Base-by-base conservation (phyloP, 2,797 vertebrate species). In the Gymnocypris eckloni region DNA sequence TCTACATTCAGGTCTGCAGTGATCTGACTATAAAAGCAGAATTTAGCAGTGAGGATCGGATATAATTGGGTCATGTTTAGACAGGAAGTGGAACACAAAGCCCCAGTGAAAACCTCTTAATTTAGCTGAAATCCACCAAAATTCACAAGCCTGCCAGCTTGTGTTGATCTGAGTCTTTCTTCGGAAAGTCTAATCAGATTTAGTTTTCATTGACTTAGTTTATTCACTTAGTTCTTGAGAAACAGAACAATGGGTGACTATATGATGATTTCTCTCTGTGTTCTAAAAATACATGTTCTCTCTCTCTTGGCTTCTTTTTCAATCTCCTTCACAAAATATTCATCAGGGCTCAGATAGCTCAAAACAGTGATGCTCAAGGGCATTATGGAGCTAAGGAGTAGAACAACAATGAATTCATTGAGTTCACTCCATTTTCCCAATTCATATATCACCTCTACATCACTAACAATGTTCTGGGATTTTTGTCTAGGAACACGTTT, bases 11-110 rank as follows among this genome's bases (percentile, higher is more conserved):
- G 22, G 61, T 50, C 20, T 78, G 80, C 76, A 50, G 8, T 39
- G 6, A 41, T 82, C 39, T 37, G 37, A 13, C 71, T 72, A 54
- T 75, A 39, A 82, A 85, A 86, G 10, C 15, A 25, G 28, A 48
- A 28, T 75, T 73, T 43, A 64, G 48, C 54, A 64, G 43, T 33
- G 71, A 41, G 67, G 20, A 56, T 73, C 52, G 10, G 54, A 43
- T 73, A 73, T 73, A 89, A 73, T 33, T 87, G 79, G 82, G 88
- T 87, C 73, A 82, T 28, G 16, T 86, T 82, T 84, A 59, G 66
- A 81, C 77, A 76, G 59, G 39, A 75, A 78, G 56, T 76, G 16
- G 67, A 76, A 66, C 61, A 18, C 45, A 54, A 77, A 80, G 61
- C 71, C 77, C 43, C 9, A 13, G 39, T 85, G 80, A 82, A 82